Base-by-base conservation (phyloP, 2,797 vertebrate species). In the Sternarchorhynchus goeldii region DNA sequence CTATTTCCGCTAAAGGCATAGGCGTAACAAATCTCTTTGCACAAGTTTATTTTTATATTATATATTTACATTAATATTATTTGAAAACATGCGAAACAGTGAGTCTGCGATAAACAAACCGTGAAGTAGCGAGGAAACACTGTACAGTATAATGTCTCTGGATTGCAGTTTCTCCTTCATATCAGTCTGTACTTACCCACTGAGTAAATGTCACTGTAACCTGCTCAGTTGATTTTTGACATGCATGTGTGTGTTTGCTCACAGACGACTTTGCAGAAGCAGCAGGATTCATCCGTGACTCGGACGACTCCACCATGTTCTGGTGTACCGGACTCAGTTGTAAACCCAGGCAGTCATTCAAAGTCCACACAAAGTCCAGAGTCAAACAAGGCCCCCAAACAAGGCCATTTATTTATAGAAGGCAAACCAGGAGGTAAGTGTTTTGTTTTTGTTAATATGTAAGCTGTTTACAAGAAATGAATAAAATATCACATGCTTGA, bases 241-340 rank as follows among this genome's bases (percentile, higher is more conserved):
- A 14, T 45, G n/a, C 41, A 17, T 68, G 17, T 45, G 17, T 71
- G n/a, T 68, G 21, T 68, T 16, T 67, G 55, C 29, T 31, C 39
- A 59, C 80, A 99, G 96, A 96, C 95, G 68, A 94, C 96, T 72
- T 91, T 97, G 80, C 96, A 98, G 90, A 97, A 95, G 68, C 95
- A 96, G 82, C 96, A 96, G 76, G 92, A 94, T 92, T 36, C 87
- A 90, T 1, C 83, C 93, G 20, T 89, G 91, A 55, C n/a, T 31
- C 34, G 57, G 31, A n/a, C 16, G 6, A 64, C 29, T 59, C 55
- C 25, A 57, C 6, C 41, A 58, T 4, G n/a, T 29, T 50, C 41
- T 29, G 63, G 20, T 31, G 65, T 53, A 36, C 66, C 36, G 32
- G 68, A 60, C 55, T 34, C n/a, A 31, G n/a, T 21, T 0, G 39